Base-by-base conservation (phyloP, 2,797 vertebrate genomes). In the Myiotriccus ornatus region DNA sequence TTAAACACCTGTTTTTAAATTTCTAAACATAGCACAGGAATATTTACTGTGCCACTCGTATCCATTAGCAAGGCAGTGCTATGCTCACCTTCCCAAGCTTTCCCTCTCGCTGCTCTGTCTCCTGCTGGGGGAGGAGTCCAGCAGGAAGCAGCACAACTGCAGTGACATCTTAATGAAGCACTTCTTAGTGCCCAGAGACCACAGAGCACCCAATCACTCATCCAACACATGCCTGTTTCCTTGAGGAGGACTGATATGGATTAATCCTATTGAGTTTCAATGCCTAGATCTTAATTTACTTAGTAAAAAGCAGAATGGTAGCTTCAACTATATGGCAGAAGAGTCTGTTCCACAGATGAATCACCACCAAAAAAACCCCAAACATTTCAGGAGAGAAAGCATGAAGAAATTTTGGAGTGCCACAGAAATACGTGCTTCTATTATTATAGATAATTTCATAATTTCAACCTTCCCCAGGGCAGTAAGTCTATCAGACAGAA, bases 181-280 rank as follows among this genome's bases (percentile, higher is more conserved):
- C 34, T 63, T 52, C 47, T 30, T 30, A 39, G n/a, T 56, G 85
- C 37, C 82, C 43, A 73, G 16, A 55, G 37, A 44, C 68, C 56
- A 23, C 0, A 69, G 14, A 63, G 52, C 28, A 84, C 32, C 22
- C 68, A 85, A 32, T 25, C 70, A 90, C 63, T 77, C 71, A 55
- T 25, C 23, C 64, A 84, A 41, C 63, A 83, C 63, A 90, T 35
- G 67, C 64, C 82, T 60, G 44, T 75, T 88, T 75, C 4, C 0
- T 30, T 67, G 67, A 74, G 63, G 55, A 85, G 57, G 23, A 46
- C 47, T 55, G 44, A 56, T 84, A 75, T 57, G 64, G 35, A 94
- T 80, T 84, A 93, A 91, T 84, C 87, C 69, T 34, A 91, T n/a
- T 85, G 76, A 84, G 47, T 83, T 84, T 85, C 95, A 93, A 70